Evolutionary conservation across 1,140 invertebrate genomes (phyloP), one percentile per base, ranked within the genome.

Genomic region (Ptiloglossa arizonensis): DNA sequence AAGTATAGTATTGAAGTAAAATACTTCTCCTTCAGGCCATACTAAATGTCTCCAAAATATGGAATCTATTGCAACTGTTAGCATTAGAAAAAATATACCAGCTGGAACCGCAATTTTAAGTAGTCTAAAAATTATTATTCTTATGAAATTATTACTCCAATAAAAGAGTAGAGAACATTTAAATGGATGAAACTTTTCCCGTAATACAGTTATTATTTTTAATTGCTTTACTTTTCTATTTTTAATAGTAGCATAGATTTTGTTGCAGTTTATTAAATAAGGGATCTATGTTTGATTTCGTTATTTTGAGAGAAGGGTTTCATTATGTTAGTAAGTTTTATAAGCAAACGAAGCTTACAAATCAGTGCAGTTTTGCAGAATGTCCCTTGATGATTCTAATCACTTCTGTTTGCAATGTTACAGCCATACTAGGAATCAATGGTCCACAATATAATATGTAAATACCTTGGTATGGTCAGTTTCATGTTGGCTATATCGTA

Each of bases 21-120:
- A 95, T 1, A 99, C 98, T 94, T 99, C 97, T 32, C 97, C 98
- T 94, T 99, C 99, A 0, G 99, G 98, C 99, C 99, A 99, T 3
- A 99, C 87, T 60, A 95, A 91, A 71, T 97, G 93, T 73, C 94
- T 93, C 99, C 99, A 99, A 91, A 99, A 98, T 82, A 97, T 94
- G 0, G 98, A 99, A 92, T 99, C 99, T 56, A 99, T 93, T 11
- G 94, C 75, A 38, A 99, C 93, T 5, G 98, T 98, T 27, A 97
- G 80, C 70, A 92, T 87, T 86, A 98, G 92, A 88, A 95, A 94
- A 62, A 94, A 89, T 60, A 97, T 79, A 44, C 96, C 97, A 71
- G 95, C 94, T 63, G 96, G 96, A 79, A 97, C 85, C 9, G 94
- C 94, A 87, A 95, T 94, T 93, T 96, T 96, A 2, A 97, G 82